Evolutionary conservation across 1,140 invertebrate genomes (phyloP).

Genomic region (Bombus haemorrhoidalis): DNA sequence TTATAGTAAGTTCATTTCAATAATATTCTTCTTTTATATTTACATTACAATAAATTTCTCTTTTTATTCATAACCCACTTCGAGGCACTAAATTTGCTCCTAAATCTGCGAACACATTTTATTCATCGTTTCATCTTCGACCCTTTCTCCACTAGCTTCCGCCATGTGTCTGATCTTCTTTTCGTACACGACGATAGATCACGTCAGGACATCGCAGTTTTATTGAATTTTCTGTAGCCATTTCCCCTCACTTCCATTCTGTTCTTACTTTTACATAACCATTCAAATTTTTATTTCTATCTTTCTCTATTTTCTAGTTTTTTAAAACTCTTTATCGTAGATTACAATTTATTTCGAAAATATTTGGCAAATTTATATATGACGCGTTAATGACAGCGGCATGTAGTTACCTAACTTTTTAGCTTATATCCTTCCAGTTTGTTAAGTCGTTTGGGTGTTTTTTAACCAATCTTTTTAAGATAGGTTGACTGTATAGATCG

Average conservation of each 20-base stretch:
- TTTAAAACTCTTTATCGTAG: not conserved
- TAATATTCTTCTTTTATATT: not conserved
- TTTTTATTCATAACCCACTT: not conserved
- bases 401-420: too few species aligned
- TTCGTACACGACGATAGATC: conserved; percentile 1
- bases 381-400: too few species aligned
- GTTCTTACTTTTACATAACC: not conserved
- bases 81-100: not conserved
- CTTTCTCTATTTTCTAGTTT: not conserved
- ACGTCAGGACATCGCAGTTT: conserved; percentile 18
- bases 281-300: not conserved
- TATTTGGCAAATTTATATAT: too few species aligned
- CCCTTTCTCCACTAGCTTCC: too few species aligned
- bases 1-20: not conserved
- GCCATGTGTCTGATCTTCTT: not conserved
- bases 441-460: too few species aligned
- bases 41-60: not conserved
- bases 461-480: too few species aligned
- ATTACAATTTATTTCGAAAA: not conserved
- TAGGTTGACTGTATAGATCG: too few species aligned
- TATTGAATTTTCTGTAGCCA: conserved; percentile 26
- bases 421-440: too few species aligned
- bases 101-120: not conserved
- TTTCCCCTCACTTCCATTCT: not conserved
- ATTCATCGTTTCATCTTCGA: not conserved